Evolutionary conservation across 2,888 invertebrate species (phyloP).

Genomic region (Marasmarcha lunaedactyla): DNA sequence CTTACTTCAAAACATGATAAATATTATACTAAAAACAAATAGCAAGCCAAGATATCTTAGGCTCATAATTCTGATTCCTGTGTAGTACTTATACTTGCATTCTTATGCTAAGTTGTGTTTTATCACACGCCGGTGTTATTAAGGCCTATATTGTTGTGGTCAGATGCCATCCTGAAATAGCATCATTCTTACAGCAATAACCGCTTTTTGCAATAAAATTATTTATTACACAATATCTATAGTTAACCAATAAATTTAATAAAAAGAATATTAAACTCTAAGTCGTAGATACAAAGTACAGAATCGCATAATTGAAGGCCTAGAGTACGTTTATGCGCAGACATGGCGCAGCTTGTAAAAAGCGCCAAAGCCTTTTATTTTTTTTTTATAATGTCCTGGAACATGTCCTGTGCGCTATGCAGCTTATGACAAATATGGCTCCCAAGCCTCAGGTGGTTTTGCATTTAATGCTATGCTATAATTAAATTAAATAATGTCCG

Average conservation of each 20-base stretch:
- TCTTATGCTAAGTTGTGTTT: too few relatives aligned
- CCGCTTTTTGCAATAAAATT: slow-evolving; percentile 41
- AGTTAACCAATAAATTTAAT: slow-evolving; percentile 9
- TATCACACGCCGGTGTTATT: slow-evolving; percentile 19
- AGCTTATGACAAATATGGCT: slow-evolving; percentile 10
- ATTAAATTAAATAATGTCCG: too few relatives aligned
- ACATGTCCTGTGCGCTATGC: slow-evolving; percentile 46
- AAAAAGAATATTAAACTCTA: too few relatives aligned
- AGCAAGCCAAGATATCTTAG: too few relatives aligned
- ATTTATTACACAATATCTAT: slow-evolving; percentile 27
- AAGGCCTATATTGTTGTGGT: slow-evolving; percentile 32
- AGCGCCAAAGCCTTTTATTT: slow-evolving; percentile 24
- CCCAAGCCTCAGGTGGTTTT: too few relatives aligned
- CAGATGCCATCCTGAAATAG: slow-evolving; percentile 31
- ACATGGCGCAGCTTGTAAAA: slow-evolving; percentile 30
- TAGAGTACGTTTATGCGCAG: slow-evolving; percentile 25
- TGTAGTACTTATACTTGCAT: too few relatives aligned
- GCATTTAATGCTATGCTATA: too few relatives aligned
- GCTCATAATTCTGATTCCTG: too few relatives aligned
- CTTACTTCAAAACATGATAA: too few relatives aligned
- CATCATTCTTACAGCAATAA: slow-evolving; percentile 26
- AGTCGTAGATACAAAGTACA: too few relatives aligned
- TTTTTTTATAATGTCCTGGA: slow-evolving; percentile 34
- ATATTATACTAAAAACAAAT: too few relatives aligned
- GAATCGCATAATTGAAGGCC: too few relatives aligned